A percentile compares a stretch with the other conserved stretches of the same genome.
Conservation (phyloP, 1,140 invertebrate genomes). For the Ceratitis capitata region DNA sequence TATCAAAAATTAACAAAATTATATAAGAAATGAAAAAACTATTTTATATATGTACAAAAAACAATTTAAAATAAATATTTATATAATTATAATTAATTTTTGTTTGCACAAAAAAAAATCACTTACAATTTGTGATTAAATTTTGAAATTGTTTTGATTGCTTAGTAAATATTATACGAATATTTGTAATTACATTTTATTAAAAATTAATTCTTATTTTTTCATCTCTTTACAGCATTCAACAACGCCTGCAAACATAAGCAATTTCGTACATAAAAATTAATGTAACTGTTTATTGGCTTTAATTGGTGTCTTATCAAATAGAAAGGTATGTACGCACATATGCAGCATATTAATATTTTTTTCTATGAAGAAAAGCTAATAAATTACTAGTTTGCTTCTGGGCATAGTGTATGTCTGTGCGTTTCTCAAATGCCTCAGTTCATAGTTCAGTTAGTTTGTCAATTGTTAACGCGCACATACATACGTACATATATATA, state of each 20-base stretch:
- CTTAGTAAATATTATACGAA: neutral
- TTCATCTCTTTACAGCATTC: neutral
- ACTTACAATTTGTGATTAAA: neutral
- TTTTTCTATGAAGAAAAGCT: too few relatives aligned
- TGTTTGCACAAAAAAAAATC: neutral
- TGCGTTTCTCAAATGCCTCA: neutral
- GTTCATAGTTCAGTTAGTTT: neutral
- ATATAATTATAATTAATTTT: neutral
- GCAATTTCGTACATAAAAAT: too few relatives aligned
- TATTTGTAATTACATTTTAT: too few relatives aligned
- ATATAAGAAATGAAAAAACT: too few relatives aligned
- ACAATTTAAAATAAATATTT: too few relatives aligned
- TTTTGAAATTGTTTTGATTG: neutral
- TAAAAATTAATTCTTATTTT: neutral
- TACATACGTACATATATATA: neutral
- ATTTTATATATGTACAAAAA: too few relatives aligned
- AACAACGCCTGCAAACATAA: neutral
- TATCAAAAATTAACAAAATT: too few relatives aligned
- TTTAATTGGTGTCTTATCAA: conserved; percentile 5
- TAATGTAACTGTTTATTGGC: too few relatives aligned
- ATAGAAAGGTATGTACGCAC: neutral
- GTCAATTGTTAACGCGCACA: too few relatives aligned
- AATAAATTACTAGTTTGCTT: too few relatives aligned
- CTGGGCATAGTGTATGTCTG: neutral
- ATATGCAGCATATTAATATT: neutral